Evolutionary conservation across 2,797 vertebrate genomes (phyloP).

Genomic region (Gobionotothen gibberifrons): DNA sequence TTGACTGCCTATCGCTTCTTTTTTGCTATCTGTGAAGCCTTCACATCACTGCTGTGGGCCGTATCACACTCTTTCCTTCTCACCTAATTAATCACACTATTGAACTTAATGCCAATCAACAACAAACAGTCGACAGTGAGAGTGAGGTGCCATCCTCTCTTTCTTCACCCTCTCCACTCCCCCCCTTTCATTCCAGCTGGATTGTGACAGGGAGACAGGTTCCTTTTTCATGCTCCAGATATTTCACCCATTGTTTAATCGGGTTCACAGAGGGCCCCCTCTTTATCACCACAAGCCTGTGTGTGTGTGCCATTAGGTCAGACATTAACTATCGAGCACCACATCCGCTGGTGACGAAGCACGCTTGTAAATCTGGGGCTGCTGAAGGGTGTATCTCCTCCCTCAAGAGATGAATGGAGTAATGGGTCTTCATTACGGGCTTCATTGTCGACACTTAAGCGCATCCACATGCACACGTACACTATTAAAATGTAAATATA

Average conservation of each 20-base stretch:
- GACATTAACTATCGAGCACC: slow-evolving; percentile 43
- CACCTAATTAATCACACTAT: slow-evolving; percentile 76
- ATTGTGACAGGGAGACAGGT: slow-evolving; percentile 12
- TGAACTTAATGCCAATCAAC: slow-evolving; percentile 63
- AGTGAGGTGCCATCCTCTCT: slow-evolving; percentile 5
- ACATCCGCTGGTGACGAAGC: slow-evolving; percentile 19
- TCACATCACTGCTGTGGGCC: slow-evolving; percentile 52
- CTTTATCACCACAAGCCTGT: slow-evolving; percentile 50
- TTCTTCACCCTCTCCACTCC: too few species aligned
- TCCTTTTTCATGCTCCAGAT: slow-evolving; percentile 32
- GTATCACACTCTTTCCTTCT: slow-evolving; percentile 59
- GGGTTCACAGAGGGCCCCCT: slow-evolving; percentile 31
- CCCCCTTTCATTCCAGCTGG: background rate
- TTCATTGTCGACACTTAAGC: slow-evolving; percentile 27
- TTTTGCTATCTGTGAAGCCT: slow-evolving; percentile 47
- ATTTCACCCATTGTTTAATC: slow-evolving; percentile 43
- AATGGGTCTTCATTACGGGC: slow-evolving; percentile 42
- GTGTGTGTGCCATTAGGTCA: slow-evolving; percentile 47
- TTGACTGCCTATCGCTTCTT: slow-evolving; percentile 24
- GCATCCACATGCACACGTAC: background rate
- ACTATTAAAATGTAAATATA: slow-evolving; percentile 35
- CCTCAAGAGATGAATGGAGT: slow-evolving; percentile 48
- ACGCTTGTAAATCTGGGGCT: slow-evolving; percentile 60
- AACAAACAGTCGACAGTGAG: slow-evolving; percentile 39
- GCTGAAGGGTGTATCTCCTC: slow-evolving; percentile 48